Base-by-base conservation (phyloP, 2,888 invertebrate genomes). In the Leptopilina myrica region DNA sequence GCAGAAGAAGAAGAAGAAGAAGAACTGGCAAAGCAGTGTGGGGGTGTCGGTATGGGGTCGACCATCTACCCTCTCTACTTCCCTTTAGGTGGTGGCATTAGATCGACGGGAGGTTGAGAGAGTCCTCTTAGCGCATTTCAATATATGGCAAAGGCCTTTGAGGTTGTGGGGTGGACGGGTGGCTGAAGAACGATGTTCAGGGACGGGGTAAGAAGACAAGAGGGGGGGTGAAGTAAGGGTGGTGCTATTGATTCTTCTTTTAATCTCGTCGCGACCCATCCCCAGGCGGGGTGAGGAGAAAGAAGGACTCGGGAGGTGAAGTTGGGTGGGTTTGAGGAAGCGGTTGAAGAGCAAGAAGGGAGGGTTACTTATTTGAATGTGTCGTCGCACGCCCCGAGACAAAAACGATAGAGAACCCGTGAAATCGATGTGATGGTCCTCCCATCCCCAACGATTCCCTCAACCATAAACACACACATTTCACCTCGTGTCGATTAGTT, bases 191-290 rank as follows among this genome's bases (percentile, higher is more conserved):
- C 82, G 87, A 82, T 11, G 84, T 81, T 79, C 12, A 12, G 82
- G 83, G 78, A 73, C 78, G 77, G 78, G 80, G 79, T 81, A 82
- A 83, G 84, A 84, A 85, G 79, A 83, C 80, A 83, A 83, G 82
- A 83, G 82, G 83, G 12, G 33, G 79, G 81, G 78, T 80, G 82
- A 83, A 83, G 85, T 43, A 78, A 49, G 67, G 81, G 84, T 86
- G 87, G 86, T 85, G 85, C 90, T 90, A 90, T 90, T 91, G 90
- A 90, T 91, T 91, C 90, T 90, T 91, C 90, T 91, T 91, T 91
- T 91, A 90, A 91, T 90, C 90, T 90, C 90, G 90, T 90, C 90
- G 89, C 88, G 87, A 88, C 89, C 89, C 90, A 89, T 88, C 88
- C 89, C 86, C 85, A 53, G 77, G 82, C 79, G 82, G 59, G 73